phyloP scores from a whole-genome alignment of 2,888 invertebrate species.

The Drosophila cyrtoloma region DNA sequence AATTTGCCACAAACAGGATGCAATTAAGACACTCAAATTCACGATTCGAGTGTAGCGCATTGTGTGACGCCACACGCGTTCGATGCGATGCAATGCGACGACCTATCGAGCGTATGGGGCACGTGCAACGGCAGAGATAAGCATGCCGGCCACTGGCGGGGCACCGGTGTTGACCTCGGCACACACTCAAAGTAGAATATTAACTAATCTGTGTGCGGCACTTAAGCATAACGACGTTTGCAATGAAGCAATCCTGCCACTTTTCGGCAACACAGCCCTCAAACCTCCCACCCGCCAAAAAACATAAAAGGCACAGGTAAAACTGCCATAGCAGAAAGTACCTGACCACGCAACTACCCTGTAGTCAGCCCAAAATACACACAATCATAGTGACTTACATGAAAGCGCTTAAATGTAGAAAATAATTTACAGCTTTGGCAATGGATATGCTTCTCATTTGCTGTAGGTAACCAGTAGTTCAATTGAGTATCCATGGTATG shows the following conservation, averaged over 20 bases:
- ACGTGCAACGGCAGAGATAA: constrained; percentile 54
- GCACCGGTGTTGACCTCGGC: constrained; percentile 33
- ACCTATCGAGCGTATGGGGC: constrained; percentile 14
- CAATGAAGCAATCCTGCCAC: constrained; percentile 62
- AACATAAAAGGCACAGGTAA: constrained; percentile 5
- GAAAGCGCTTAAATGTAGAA: no score
- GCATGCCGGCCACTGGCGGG: constrained; percentile 25
- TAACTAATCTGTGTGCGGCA: constrained; percentile 70
- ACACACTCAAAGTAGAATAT: constrained; percentile 68
- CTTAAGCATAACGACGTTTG: constrained; percentile 58
- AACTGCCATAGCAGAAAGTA: not conserved
- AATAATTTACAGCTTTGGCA: not conserved
- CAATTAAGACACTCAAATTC: constrained; percentile 73
- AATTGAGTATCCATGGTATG: not conserved
- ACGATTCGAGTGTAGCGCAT: constrained; percentile 37
- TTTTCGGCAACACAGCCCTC: constrained; percentile 41
- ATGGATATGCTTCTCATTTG: not conserved
- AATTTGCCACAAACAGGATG: constrained; percentile 76
- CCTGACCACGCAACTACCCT: not conserved
- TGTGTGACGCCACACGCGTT: constrained; percentile 3
- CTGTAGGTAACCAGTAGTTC: not conserved
- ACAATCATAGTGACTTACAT: not conserved
- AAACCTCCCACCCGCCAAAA: not conserved
- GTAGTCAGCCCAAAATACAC: not conserved
- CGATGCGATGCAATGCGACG: constrained; percentile 8